phyloP scores from a whole-genome alignment of 2,113 vertebrate species.

The Oreocharis arfaki region DNA sequence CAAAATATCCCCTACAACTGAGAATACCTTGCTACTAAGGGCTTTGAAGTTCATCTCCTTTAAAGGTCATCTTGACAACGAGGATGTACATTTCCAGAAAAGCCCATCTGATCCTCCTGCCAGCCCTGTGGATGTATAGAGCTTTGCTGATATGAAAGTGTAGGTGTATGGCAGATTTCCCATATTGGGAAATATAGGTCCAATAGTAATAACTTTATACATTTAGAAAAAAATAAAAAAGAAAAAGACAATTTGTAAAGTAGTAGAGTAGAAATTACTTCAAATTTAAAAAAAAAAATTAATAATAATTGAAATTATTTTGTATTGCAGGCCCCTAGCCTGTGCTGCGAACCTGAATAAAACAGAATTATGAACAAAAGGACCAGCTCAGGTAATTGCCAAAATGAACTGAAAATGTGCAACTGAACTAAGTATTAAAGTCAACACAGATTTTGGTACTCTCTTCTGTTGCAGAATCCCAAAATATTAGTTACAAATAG shows the following conservation, averaged over 20 bases:
- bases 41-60: neutral
- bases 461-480: neutral
- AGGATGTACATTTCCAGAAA: neutral
- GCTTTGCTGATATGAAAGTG: neutral
- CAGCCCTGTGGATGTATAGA: neutral
- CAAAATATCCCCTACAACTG: neutral
- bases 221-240: no score
- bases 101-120: neutral
- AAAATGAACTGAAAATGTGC: neutral
- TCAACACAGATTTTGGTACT: neutral
- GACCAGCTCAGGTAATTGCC: neutral
- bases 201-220: neutral
- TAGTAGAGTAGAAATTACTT: neutral
- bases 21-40: neutral
- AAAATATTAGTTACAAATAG: neutral
- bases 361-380: neutral
- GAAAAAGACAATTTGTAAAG: neutral
- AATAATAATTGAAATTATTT: neutral
- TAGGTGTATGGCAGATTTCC: neutral
- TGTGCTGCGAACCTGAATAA: neutral
- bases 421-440: neutral
- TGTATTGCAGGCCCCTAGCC: rapidly evolving
- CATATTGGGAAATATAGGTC: neutral
- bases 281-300: neutral
- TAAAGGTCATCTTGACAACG: neutral